Base-by-base conservation (phyloP, 2,113 vertebrate species). In the Tachycineta bicolor region DNA sequence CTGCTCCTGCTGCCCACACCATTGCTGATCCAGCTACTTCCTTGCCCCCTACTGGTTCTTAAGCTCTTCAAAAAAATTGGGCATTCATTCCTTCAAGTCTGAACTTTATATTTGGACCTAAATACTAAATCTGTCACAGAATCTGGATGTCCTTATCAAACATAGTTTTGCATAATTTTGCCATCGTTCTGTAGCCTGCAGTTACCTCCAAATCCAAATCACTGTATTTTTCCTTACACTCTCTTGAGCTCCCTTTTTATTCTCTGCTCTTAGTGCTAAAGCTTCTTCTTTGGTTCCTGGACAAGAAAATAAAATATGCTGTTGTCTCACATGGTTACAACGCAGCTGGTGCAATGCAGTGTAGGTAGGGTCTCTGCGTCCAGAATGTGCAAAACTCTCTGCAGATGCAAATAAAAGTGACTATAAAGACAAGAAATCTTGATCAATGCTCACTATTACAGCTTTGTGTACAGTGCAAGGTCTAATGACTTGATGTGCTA, bases 121-220 rank as follows among this genome's bases (percentile, higher is more conserved):
- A 33, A 60, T 37, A 33, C 3, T 56, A 41, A 25, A 64, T 33
- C 10, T 69, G 9, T 50, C 8, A 18, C 4, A 41, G 21, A 50
- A 70, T 6, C 2, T 55, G 16, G 5, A 9, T 79, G 3, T 26
- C 39, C 4, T 69, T 37, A 4, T 65, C 20, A 28, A 62, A 22
- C 12, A 26, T 7, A 70, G 16, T 63, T 91, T 75, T 78, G 5
- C 5, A 41, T 21, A 55, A 71, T 56, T 83, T 71, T 75, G 2
- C n/a, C 33, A 17, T 41, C 1, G 1, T 3, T 5, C 5, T 23
- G 10, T 28, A 63, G 62, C 7, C 0, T 62, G 8, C 14, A 9
- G 4, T 47, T 47, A 58, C 7, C 21, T 91, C 13, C 43, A 82
- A 87, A 50, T 55, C 10, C 14, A 75, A 68, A 60, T 12, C 41